Evolutionary conservation across 2,888 invertebrate species (phyloP), one percentile per base, ranked within the genome.

Genomic region (Tupiocoris notatus): DNA sequence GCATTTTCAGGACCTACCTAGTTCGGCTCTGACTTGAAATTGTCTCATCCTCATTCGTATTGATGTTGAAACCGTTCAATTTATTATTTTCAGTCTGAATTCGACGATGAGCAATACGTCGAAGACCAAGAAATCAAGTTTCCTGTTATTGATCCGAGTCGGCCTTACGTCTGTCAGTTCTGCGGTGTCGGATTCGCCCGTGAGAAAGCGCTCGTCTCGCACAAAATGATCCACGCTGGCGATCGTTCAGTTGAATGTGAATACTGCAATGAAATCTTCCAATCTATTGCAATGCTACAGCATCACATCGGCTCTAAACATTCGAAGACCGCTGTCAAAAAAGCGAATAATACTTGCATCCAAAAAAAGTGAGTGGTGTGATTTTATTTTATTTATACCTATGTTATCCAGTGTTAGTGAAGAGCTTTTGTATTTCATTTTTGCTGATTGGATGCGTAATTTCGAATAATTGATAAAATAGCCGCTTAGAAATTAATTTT

Each of bases 251-350:
- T 91, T 80, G 93, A 93, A 82, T 94, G 94, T 83, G 88, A 88
- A 58, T 88, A 89, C 79, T 94, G 93, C 82, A 91, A 91, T 77
- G 93, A 93, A 83, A 89, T 93, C 88, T 93, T 93, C 83, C 93
- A 77, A 21, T 66, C 76, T 17, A 67, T 65, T 25, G 25, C 22
- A 18, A 71, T 59, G 17, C 25, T 79, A 23, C 59, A 66, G 22
- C 70, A 74, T n/a, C 79, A 79, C 23, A 73, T 61, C 18, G 12
- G 39, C 1, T 18, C 73, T 7, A 61, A 22, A 54, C 73, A 73
- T n/a, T 1, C 54, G 1, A 73, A 54, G 39, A 20, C 62, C 1
- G 16, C 24, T 12, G 17, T 57, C 16, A 62, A 54, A 57, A 73
- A 73, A 23, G 22, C 67, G 1, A 21, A 20, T 16, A 63, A 23